These are phyloP conservation scores for Apantesis nais DNA, from an alignment of 2,888 invertebrate species.

Conservation along the genomic window DNA sequence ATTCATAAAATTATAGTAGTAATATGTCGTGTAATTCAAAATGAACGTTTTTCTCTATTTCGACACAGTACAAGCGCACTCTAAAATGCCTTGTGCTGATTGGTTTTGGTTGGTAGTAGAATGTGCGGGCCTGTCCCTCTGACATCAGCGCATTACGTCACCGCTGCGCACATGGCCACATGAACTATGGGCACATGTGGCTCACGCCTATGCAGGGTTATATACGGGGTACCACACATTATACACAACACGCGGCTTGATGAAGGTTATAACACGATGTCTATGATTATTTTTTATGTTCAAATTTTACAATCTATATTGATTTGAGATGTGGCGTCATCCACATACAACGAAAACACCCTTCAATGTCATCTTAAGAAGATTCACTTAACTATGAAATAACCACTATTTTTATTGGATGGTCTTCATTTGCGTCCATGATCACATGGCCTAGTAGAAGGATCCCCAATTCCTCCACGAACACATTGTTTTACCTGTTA, in stretches of 20 bases:
- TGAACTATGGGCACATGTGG: conserved; percentile 22
- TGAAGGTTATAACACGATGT: conserved; percentile 51
- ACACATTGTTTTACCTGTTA: background rate
- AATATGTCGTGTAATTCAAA: background rate
- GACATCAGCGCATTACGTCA: conserved; percentile 50
- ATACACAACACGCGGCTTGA: too few relatives aligned
- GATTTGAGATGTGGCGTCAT: conserved; percentile 13
- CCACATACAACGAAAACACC: background rate
- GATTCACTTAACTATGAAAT: background rate
- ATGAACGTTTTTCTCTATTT: conserved; percentile 2
- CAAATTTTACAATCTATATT: conserved; percentile 23
- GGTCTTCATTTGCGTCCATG: background rate
- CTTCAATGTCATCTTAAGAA: background rate
- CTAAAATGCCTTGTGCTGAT: conserved; percentile 43
- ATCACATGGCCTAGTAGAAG: background rate
- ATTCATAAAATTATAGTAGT: too few relatives aligned
- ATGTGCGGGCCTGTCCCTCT: conserved; percentile 46
- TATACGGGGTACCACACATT: conserved; percentile 9
- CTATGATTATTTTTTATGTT: conserved; percentile 47
- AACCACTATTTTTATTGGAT: background rate
- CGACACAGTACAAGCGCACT: conserved; percentile 18
- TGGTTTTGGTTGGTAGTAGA: conserved; percentile 33
- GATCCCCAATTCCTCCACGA: background rate
- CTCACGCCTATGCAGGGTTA: conserved; percentile 42
- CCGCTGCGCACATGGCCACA: conserved; percentile 40